Evolutionary conservation across 2,888 invertebrate genomes (phyloP), one percentile per base, ranked within the genome.

Genomic region (Athrips mouffetella): DNA sequence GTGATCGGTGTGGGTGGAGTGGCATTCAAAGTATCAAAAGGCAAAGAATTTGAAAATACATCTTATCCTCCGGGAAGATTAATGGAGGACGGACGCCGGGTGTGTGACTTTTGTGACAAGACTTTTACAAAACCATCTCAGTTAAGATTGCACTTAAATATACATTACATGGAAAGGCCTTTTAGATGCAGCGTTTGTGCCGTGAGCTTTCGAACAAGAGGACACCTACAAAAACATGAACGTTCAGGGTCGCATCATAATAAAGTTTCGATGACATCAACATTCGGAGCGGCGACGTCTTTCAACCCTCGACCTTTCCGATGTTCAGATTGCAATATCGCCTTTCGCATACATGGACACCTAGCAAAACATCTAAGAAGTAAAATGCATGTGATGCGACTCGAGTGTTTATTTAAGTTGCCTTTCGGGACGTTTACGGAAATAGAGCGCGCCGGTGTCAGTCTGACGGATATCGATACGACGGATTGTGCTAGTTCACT

Each of bases 281-380:
- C 95, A 0, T 95, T 95, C 72, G 95, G 95, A 5, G 93, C 94
- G 7, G 93, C 96, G 46, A 94, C 95, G 0, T 94, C 95, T 10
- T 94, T 94, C 57, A 98, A 98, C 83, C 98, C 98, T 2, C 91
- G 98, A 45, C 98, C 98, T 13, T 99, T 98, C 78, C 96, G 97
- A 69, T 99, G 99, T 85, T 93, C 93, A 15, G 98, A 98, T 73
- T 99, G 99, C 77, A 96, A 96, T 73, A 96, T 97, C 60, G 98
- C 98, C 6, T 99, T 99, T 77, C 91, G 97, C 62, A 98, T 98
- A 68, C 98, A 98, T 70, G 99, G 98, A 0, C 98, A 98, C 80
- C 88, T 99, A 65, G 98, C 98, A 0, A 98, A 98, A 80, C 99
- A 99, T 89, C 90, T 99, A 53, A 92, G 98, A 49, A 97, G 97